phyloP scores from a whole-genome alignment of 2,797 vertebrate genomes.

The Sebastes steindachneri region DNA sequence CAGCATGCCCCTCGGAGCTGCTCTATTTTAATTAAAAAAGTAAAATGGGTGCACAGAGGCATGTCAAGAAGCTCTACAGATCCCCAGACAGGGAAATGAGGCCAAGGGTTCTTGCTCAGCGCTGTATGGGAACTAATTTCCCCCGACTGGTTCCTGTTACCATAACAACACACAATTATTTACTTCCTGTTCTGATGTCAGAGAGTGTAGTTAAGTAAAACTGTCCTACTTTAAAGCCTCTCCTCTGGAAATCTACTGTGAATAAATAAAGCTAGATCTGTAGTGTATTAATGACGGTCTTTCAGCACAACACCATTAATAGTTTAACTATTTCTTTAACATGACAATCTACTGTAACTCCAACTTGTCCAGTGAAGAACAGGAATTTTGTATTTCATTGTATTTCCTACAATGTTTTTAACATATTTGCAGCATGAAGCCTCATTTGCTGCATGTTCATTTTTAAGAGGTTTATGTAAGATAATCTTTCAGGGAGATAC shows the following conservation, averaged over 20 bases:
- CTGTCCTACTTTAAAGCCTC: neutral
- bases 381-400: neutral
- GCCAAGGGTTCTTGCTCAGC: constrained; percentile 52
- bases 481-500: neutral
- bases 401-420: neutral
- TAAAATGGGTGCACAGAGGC: constrained; percentile 70
- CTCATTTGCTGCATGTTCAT: neutral
- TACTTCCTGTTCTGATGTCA: constrained; percentile 77
- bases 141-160: constrained; percentile 65
- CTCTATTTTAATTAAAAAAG: constrained; percentile 77
- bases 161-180: constrained; percentile 82
- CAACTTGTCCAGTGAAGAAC: neutral
- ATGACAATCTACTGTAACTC: neutral
- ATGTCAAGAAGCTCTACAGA: constrained; percentile 67
- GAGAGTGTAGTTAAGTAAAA: constrained; percentile 65
- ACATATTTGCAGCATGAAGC: neutral
- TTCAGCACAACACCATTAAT: neutral
- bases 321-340: neutral
- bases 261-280: constrained; percentile 1
- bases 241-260: constrained; percentile 4
- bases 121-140: constrained; percentile 70
- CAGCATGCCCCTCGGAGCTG: constrained; percentile 48
- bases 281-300: neutral
- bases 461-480: neutral
- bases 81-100: constrained; percentile 64